Percentiles rank a stretch among this genome's conserved stretches.
These are phyloP conservation scores for Lissonota sp. DNA, from an alignment of 2,888 invertebrate genomes.

Conservation along the genomic window DNA sequence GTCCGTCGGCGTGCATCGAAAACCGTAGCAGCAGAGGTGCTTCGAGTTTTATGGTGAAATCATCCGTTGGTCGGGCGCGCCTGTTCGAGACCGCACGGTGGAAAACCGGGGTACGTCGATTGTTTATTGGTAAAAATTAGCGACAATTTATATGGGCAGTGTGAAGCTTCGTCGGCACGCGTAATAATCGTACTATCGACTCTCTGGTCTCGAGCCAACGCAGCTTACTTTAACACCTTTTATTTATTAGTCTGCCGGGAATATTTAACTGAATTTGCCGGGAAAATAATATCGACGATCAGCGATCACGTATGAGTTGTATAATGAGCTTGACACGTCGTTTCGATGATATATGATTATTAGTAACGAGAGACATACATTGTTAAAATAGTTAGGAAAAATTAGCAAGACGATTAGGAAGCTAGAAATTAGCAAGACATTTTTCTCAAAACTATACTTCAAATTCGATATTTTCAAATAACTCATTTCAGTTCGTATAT, in stretches of 20 bases:
- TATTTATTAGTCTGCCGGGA: slow-evolving; percentile 51
- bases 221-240: slow-evolving; percentile 8
- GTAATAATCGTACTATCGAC: slow-evolving; percentile 81
- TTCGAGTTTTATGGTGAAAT: slow-evolving; percentile 53
- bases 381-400: too few species aligned
- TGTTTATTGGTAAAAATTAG: slow-evolving; percentile 83
- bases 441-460: too few species aligned
- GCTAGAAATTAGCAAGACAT: too few species aligned
- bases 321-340: too few species aligned
- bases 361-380: too few species aligned
- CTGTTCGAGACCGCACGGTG: slow-evolving; percentile 59
- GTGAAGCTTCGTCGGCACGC: slow-evolving; percentile 66
- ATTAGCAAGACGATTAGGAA: too few species aligned
- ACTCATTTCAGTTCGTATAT: too few species aligned
- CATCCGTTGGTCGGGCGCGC: slow-evolving; percentile 43
- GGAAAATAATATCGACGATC: slow-evolving; percentile 40
- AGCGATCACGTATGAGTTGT: too few species aligned
- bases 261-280: slow-evolving; percentile 51
- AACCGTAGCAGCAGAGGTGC: slow-evolving; percentile 21
- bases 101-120: slow-evolving; percentile 72
- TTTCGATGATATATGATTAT: too few species aligned
- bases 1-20: slow-evolving; percentile 62
- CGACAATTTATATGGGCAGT: slow-evolving; percentile 78
- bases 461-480: too few species aligned
- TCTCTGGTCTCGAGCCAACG: slow-evolving; percentile 30